Percentiles rank a stretch among this genome's conserved stretches.
Evolutionary conservation across 2,797 vertebrate genomes (phyloP).

Genomic region (Pseudomugil tenellus): DNA sequence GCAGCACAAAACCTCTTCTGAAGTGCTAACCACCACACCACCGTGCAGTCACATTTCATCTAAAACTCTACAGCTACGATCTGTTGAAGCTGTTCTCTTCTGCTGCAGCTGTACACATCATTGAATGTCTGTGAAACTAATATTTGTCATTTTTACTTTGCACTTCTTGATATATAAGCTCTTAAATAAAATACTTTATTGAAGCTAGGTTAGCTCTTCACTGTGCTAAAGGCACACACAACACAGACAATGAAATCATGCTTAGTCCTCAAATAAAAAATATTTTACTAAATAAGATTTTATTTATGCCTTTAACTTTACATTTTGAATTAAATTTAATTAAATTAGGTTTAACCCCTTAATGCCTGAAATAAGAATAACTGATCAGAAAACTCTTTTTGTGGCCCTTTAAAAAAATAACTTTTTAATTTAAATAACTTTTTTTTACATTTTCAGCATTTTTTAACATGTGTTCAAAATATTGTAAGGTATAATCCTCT

Average conservation of each 20-base stretch:
- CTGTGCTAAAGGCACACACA: neutral
- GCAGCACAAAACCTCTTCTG: too few species aligned
- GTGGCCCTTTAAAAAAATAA: too few species aligned
- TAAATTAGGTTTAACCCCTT: neutral
- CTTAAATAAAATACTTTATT: neutral
- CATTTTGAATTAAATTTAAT: conserved; percentile 3
- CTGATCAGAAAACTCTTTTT: too few species aligned
- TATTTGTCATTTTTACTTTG: neutral
- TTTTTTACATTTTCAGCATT: too few species aligned
- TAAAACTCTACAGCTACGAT: too few species aligned
- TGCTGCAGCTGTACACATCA: neutral
- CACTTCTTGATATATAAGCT: neutral
- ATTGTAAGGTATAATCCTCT: too few species aligned
- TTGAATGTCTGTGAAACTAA: neutral
- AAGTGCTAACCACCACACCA: too few species aligned
- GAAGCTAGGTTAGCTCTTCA: too few species aligned
- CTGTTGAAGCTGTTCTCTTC: neutral
- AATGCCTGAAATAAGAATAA: too few species aligned
- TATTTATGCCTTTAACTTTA: neutral
- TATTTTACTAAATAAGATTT: neutral
- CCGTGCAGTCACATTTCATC: too few species aligned
- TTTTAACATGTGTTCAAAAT: too few species aligned
- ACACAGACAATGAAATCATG: neutral
- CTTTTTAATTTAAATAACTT: too few species aligned
- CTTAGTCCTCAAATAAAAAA: neutral